Conservation (phyloP, 2,113 vertebrate genomes). For the Odobenus rosmarus region DNA sequence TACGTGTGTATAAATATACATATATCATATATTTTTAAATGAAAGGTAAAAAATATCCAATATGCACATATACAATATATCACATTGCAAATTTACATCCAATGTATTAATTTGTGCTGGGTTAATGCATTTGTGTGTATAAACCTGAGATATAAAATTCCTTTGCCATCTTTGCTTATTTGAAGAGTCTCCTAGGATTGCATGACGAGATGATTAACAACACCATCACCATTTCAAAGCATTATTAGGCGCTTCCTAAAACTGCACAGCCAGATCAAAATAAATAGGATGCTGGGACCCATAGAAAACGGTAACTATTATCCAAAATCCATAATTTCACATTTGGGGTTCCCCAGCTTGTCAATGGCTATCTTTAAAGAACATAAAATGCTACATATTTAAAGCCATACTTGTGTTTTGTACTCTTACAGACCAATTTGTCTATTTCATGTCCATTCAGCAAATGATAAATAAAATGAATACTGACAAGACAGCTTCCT, state of each 20-base stretch:
- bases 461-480: not conserved
- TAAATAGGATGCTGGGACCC: not conserved
- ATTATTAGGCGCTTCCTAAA: not conserved
- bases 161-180: not conserved
- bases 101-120: not conserved
- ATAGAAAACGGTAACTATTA: not conserved
- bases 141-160: conserved; percentile 27
- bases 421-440: not conserved
- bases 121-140: not conserved
- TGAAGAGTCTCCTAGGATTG: not conserved
- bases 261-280: not conserved
- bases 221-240: not conserved
- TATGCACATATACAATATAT: not conserved
- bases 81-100: not conserved
- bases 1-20: not conserved
- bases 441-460: not conserved
- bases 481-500: not conserved
- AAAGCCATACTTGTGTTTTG: not conserved
- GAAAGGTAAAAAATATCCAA: not conserved
- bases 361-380: not conserved
- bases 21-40: not conserved
- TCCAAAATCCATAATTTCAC: not conserved
- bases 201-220: not conserved
- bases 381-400: conserved; percentile 20
- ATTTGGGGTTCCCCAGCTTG: not conserved